Evolutionary conservation across 2,797 vertebrate genomes (phyloP).

Genomic region (Sebastes umbrosus): DNA sequence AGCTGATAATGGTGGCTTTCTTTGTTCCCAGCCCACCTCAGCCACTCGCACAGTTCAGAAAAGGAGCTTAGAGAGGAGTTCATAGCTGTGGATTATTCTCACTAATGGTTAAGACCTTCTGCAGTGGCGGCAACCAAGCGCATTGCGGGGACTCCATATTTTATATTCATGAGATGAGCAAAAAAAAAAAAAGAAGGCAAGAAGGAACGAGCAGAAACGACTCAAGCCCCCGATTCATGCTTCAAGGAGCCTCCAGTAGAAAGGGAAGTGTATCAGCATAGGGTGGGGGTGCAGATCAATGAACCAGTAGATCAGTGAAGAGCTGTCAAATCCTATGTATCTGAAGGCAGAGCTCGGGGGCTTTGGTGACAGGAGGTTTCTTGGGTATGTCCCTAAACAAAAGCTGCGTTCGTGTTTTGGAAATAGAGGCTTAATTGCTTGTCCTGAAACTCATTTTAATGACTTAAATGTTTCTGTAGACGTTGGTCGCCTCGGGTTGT

Average conservation of each 20-base stretch:
- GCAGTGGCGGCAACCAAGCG: conserved; percentile 35
- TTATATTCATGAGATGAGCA: conserved; percentile 58
- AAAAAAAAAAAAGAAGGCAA: conserved; percentile 18
- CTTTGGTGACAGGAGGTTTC: neutral
- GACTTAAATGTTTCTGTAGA: neutral
- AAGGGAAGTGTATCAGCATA: conserved; percentile 20
- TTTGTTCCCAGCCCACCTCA: conserved; percentile 33
- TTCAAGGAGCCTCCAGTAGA: conserved; percentile 42
- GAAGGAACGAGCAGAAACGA: conserved; percentile 16
- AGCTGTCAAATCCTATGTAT: conserved; percentile 16
- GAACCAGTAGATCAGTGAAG: conserved; percentile 27
- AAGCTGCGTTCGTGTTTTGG: neutral
- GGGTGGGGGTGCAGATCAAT: conserved; percentile 20
- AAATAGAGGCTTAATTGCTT: neutral
- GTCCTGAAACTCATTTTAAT: neutral
- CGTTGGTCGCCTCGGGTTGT: neutral
- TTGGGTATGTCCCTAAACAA: neutral
- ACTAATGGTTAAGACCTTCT: conserved; percentile 48
- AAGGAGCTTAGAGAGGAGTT: conserved; percentile 43
- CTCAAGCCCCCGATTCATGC: conserved; percentile 12
- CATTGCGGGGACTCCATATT: conserved; percentile 55
- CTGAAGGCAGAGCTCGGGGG: neutral
- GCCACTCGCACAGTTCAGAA: neutral
- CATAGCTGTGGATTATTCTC: conserved; percentile 50
- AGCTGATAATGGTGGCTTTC: conserved; percentile 50